Percentiles rank a stretch among this genome's conserved stretches.
These are phyloP conservation scores for Enteromius afrohamiltoni DNA, from an alignment of 2,797 vertebrate genomes.

Conservation along the genomic window DNA sequence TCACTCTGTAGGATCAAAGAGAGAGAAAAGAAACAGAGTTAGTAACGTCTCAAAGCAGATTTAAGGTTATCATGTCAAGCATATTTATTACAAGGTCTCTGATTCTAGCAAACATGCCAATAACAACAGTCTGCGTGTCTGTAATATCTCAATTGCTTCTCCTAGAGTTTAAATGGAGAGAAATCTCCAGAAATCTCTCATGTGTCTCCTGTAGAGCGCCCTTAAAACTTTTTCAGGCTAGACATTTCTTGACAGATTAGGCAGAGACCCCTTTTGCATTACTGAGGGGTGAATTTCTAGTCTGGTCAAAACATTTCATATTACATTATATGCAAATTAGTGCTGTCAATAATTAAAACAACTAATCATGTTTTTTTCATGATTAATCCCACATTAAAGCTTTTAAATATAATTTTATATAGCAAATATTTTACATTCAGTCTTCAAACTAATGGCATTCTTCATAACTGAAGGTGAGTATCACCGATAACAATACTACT, in stretches of 20 bases:
- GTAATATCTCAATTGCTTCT: background rate
- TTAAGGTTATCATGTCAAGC: slow-evolving; percentile 1
- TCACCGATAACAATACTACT: background rate
- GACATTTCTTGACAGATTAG: background rate
- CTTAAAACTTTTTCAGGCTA: background rate
- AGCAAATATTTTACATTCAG: background rate
- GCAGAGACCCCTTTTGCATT: background rate
- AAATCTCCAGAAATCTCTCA: background rate
- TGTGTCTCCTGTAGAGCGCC: background rate
- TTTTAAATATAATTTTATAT: background rate
- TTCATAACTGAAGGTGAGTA: background rate
- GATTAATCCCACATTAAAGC: background rate
- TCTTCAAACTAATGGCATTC: background rate
- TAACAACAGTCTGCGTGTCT: background rate
- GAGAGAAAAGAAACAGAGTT: slow-evolving; percentile 25
- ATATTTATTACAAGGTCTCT: background rate
- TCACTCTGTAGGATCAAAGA: slow-evolving; percentile 58
- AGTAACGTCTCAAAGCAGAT: background rate
- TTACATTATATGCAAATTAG: background rate
- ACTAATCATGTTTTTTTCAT: background rate
- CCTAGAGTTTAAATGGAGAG: background rate
- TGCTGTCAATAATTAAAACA: too few species aligned
- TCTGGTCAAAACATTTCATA: background rate
- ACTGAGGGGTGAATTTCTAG: background rate
- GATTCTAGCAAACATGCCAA: background rate